Evolutionary conservation across 2,113 vertebrate species (phyloP).

Genomic region (Pelecanus crispus): DNA sequence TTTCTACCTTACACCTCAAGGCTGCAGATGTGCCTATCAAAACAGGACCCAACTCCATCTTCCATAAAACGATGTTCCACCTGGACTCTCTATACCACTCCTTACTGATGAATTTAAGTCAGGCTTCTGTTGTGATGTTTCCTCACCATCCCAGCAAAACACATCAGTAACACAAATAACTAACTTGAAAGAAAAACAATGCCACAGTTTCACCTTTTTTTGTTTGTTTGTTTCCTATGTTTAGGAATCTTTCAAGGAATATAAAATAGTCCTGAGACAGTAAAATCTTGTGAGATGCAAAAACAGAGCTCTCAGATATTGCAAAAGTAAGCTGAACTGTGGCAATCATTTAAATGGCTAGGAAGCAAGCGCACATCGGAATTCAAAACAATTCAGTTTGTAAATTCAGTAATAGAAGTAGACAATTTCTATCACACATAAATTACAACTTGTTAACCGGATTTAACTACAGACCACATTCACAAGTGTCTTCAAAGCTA

Average conservation of each 20-base stretch:
- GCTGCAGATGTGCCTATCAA: neutral
- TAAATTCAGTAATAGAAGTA: neutral
- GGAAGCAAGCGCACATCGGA: rapidly evolving
- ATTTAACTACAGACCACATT: neutral
- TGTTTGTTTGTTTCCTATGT: neutral
- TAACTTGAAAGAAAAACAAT: neutral
- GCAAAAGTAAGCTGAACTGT: neutral
- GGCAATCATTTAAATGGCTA: neutral
- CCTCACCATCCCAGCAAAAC: neutral
- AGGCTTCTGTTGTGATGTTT: neutral
- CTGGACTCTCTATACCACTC: neutral
- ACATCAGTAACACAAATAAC: neutral
- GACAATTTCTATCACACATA: neutral
- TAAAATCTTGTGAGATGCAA: neutral
- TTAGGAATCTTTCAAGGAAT: neutral
- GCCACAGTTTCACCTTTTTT: neutral
- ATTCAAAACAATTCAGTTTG: neutral
- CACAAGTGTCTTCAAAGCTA: neutral
- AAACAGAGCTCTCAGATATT: neutral
- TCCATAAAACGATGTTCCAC: neutral
- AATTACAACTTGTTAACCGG: neutral
- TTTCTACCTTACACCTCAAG: neutral
- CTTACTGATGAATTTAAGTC: neutral
- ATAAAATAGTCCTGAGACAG: neutral
- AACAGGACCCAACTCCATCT: neutral